Evolutionary conservation across 2,113 vertebrate species (phyloP).

Genomic region (Perca flavescens): DNA sequence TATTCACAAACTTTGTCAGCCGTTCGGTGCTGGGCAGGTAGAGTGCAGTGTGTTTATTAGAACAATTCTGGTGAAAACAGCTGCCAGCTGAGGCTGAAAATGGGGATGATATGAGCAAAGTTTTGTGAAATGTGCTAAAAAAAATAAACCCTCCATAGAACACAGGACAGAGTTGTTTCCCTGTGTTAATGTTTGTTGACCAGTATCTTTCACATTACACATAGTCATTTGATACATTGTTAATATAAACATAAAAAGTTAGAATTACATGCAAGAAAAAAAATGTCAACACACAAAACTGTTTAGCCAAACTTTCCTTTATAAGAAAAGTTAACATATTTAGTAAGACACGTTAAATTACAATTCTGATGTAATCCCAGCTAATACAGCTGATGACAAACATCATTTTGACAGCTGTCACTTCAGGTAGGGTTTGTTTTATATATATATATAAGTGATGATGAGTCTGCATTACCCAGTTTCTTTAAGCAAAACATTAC

Average conservation of each 20-base stretch:
- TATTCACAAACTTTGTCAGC: not conserved
- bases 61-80: not conserved
- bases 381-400: not conserved
- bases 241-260: not conserved
- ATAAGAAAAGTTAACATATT: conserved; percentile 20
- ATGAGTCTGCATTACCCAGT: not conserved
- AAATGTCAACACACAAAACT: conserved; percentile 16
- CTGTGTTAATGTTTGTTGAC: not conserved
- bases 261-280: not conserved
- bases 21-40: not conserved
- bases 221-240: not conserved
- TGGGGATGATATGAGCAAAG: not conserved
- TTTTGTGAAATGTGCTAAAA: not conserved
- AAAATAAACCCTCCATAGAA: not conserved
- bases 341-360: not conserved
- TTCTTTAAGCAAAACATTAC: conserved; percentile 2
- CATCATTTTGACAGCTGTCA: conserved; percentile 1
- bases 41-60: not conserved
- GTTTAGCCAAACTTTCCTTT: conserved; percentile 23
- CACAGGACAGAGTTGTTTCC: not conserved
- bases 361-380: not conserved
- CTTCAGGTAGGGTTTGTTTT: not conserved
- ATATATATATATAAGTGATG: not conserved
- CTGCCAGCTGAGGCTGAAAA: not conserved
- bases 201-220: not conserved